Evolutionary conservation across 2,797 vertebrate genomes (phyloP).

Genomic region (Rhinogobio ventralis): DNA sequence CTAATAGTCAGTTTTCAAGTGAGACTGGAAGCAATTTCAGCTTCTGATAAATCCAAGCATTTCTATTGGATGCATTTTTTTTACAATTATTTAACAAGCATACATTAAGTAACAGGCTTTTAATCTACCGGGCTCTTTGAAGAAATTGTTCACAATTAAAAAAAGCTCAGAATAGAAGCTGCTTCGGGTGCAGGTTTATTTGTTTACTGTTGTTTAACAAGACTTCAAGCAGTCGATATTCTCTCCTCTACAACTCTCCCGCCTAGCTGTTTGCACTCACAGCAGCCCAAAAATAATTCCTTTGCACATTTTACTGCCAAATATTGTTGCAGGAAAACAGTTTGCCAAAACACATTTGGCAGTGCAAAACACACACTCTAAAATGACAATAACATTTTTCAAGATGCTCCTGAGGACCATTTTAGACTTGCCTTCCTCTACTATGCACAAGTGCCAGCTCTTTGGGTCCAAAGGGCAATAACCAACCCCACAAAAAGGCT

Average conservation of each 20-base stretch:
- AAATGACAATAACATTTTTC: constrained; percentile 78
- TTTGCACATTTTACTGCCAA: constrained; percentile 71
- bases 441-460: constrained; percentile 72
- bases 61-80: constrained; percentile 58
- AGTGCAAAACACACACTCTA: constrained; percentile 68
- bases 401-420: constrained; percentile 75
- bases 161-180: constrained; percentile 31
- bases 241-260: neutral
- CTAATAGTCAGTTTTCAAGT: constrained; percentile 67
- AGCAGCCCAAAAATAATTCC: constrained; percentile 66
- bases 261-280: constrained; percentile 59
- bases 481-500: constrained; percentile 61
- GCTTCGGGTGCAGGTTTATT: constrained; percentile 30
- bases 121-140: constrained; percentile 14
- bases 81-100: constrained; percentile 40
- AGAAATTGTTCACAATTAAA: constrained; percentile 36
- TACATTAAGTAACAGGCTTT: constrained; percentile 29
- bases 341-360: constrained; percentile 73
- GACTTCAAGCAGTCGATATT: neutral
- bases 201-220: constrained; percentile 19
- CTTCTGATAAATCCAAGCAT: constrained; percentile 40
- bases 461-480: constrained; percentile 67
- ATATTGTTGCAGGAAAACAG: constrained; percentile 66
- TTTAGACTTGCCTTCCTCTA: constrained; percentile 78
- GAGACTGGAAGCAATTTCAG: constrained; percentile 50